Percentiles rank a stretch among this genome's conserved stretches.
Evolutionary conservation across 2,113 vertebrate species (phyloP).

Genomic region (Lipotes vexillifer): DNA sequence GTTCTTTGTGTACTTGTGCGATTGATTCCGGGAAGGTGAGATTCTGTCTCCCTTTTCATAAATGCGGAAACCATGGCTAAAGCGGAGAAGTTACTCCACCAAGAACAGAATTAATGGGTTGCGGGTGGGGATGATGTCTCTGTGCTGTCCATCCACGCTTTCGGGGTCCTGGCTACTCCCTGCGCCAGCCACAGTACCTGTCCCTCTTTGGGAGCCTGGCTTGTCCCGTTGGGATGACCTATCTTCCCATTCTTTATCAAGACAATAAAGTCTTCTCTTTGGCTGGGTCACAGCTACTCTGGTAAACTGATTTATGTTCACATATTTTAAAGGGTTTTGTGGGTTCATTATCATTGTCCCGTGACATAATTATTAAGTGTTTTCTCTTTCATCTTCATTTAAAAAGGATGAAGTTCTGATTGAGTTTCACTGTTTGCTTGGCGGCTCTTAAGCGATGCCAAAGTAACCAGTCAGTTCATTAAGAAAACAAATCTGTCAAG

Average conservation of each 20-base stretch:
- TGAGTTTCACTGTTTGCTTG: slow-evolving; percentile 30
- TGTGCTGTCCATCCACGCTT: not conserved
- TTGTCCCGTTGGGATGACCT: not conserved
- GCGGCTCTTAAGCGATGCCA: slow-evolving; percentile 50
- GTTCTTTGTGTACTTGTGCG: not conserved
- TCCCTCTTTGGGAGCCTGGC: not conserved
- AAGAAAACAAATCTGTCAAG: slow-evolving; percentile 51
- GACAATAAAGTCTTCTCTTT: slow-evolving; percentile 12
- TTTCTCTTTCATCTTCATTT: slow-evolving; percentile 61
- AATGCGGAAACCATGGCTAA: not conserved
- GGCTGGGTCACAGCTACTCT: not conserved
- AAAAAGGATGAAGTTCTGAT: slow-evolving; percentile 49
- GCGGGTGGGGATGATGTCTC: not conserved
- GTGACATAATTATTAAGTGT: slow-evolving; percentile 54
- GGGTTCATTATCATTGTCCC: slow-evolving; percentile 7
- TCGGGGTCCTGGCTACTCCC: not conserved
- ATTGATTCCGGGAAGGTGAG: not conserved
- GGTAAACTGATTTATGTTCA: slow-evolving; percentile 43
- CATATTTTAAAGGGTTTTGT: slow-evolving; percentile 46
- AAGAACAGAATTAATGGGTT: not conserved
- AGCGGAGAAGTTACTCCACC: not conserved
- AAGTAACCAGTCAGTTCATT: slow-evolving; percentile 60
- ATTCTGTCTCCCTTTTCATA: not conserved
- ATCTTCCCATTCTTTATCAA: slow-evolving; percentile 25
- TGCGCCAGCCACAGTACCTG: not conserved